A percentile compares a stretch with the other conserved stretches of the same genome.
These are phyloP conservation scores for Scyliorhinus canicula DNA, from an alignment of 2,797 vertebrate species.

Conservation along the genomic window DNA sequence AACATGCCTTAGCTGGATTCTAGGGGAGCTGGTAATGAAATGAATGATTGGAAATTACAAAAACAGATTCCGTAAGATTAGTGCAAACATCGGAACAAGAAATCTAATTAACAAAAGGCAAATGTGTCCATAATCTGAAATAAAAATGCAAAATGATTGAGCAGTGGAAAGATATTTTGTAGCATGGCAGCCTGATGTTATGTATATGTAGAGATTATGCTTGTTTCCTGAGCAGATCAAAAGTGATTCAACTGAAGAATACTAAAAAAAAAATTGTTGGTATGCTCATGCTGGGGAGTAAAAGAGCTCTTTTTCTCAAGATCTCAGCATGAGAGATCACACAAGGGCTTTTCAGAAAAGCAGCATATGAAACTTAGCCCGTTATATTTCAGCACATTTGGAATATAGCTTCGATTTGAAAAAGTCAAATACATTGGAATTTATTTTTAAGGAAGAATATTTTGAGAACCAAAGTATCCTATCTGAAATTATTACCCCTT, in stretches of 20 bases:
- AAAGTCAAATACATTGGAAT: background rate
- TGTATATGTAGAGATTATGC: background rate
- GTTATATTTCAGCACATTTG: background rate
- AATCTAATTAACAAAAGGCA: constrained; percentile 69
- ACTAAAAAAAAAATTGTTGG: background rate
- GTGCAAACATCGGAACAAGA: constrained; percentile 70
- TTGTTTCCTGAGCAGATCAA: constrained; percentile 10
- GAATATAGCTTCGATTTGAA: background rate
- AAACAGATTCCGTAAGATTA: constrained; percentile 65
- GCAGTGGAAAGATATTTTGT: constrained; percentile 45
- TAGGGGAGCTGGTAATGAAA: constrained; percentile 65
- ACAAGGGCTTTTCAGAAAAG: constrained; percentile 3
- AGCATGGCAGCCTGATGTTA: background rate
- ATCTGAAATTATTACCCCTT: background rate
- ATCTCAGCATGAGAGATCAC: background rate
- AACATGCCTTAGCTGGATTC: constrained; percentile 66
- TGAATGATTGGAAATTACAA: constrained; percentile 66
- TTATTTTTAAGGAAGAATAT: background rate
- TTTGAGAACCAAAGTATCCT: background rate
- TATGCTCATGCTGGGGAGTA: background rate
- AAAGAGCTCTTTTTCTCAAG: background rate
- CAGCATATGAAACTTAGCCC: background rate
- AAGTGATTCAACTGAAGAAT: constrained; percentile 4
- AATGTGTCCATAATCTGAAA: constrained; percentile 62
- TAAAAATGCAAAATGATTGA: constrained; percentile 55